A percentile compares a stretch with the other conserved stretches of the same genome.
These are phyloP conservation scores for Motacilla alba DNA, from an alignment of 2,113 vertebrate genomes.

Conservation along the genomic window DNA sequence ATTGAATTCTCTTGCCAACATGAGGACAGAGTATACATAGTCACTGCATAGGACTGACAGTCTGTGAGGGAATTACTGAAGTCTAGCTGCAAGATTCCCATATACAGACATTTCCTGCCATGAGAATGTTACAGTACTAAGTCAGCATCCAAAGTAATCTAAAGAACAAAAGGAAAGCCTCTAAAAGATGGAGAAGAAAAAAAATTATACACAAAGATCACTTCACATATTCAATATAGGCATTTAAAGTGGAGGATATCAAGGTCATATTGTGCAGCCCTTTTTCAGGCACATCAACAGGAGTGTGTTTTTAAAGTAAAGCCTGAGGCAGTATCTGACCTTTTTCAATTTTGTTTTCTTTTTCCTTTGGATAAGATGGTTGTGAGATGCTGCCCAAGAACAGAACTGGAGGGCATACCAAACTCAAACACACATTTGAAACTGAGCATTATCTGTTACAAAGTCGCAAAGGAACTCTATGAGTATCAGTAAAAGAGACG, in stretches of 20 bases:
- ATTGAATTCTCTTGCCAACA: conserved; percentile 42
- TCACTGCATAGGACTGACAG: conserved; percentile 43
- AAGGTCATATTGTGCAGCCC: neutral
- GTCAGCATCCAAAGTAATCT: conserved; percentile 44
- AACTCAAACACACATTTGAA: neutral
- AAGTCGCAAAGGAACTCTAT: neutral
- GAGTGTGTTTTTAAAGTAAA: neutral
- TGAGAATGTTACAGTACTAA: neutral
- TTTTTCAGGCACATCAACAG: conserved; percentile 35
- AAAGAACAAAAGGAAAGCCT: conserved; percentile 42
- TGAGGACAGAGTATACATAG: conserved; percentile 54
- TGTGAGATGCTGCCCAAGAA: neutral
- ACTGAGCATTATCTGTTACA: neutral
- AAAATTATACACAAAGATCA: conserved; percentile 17
- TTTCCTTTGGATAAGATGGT: neutral
- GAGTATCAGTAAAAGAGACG: neutral
- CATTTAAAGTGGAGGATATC: conserved; percentile 36
- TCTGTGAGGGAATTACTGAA: conserved; percentile 67
- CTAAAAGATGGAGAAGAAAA: conserved; percentile 26
- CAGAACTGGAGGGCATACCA: neutral
- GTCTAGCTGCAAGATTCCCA: conserved; percentile 62
- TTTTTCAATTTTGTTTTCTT: neutral
- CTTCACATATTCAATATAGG: conserved; percentile 51
- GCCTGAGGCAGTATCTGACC: conserved; percentile 20
- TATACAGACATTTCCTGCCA: conserved; percentile 52